Conservation (phyloP, 1,140 invertebrate genomes). For the Dreissena polymorpha region DNA sequence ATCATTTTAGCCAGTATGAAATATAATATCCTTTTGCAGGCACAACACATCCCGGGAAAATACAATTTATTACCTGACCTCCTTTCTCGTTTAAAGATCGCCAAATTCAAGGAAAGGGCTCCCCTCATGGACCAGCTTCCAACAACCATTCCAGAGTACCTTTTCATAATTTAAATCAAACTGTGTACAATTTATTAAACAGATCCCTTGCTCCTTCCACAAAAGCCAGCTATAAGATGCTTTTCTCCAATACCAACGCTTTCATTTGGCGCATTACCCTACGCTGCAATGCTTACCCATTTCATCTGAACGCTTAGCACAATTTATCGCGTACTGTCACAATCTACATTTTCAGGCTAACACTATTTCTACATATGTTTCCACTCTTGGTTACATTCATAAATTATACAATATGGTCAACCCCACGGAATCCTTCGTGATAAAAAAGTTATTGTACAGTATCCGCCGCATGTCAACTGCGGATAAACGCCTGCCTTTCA, state of each 20-base stretch:
- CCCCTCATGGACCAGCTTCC: slow-evolving; percentile 31
- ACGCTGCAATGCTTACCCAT: background rate
- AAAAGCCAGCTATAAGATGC: slow-evolving; percentile 29
- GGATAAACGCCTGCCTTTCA: slow-evolving; percentile 30
- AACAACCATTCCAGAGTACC: slow-evolving; percentile 14
- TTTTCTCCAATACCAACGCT: slow-evolving; percentile 1
- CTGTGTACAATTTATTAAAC: slow-evolving; percentile 8
- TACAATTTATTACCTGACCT: slow-evolving; percentile 42
- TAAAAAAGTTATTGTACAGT: slow-evolving; percentile 29
- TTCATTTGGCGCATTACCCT: slow-evolving; percentile 14
- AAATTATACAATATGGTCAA: background rate
- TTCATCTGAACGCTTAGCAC: slow-evolving; percentile 22
- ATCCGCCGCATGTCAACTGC: background rate
- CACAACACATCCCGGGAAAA: slow-evolving; percentile 51
- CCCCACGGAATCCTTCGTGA: slow-evolving; percentile 7
- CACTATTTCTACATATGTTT: slow-evolving; percentile 30
- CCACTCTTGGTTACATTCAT: slow-evolving; percentile 23
- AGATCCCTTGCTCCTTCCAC: slow-evolving; percentile 28
- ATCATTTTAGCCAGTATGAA: slow-evolving; percentile 29
- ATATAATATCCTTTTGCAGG: slow-evolving; percentile 36
- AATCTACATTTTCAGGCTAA: background rate
- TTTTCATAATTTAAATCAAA: slow-evolving; percentile 16
- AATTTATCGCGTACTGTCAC: slow-evolving; percentile 39
- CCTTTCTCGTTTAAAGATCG: slow-evolving; percentile 54
- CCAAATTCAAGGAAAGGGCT: slow-evolving; percentile 3